phyloP scores from a whole-genome alignment of 2,888 invertebrate species.

The Polydrusus tereticollis region DNA sequence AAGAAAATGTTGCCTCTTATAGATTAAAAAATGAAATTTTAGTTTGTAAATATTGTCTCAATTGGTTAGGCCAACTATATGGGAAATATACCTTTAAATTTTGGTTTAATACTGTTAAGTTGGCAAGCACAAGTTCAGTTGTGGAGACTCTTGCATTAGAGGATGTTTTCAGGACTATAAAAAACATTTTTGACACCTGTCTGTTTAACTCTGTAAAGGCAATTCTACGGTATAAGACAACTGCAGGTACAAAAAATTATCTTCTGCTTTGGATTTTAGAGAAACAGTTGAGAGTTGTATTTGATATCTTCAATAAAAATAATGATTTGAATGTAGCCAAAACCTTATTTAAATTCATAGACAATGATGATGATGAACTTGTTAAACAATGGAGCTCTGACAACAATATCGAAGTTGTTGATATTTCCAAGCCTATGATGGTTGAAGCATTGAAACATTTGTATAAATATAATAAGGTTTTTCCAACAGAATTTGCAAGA shows the following conservation, averaged over 20 bases:
- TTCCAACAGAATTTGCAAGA: conserved; percentile 71
- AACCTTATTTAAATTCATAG: conserved; percentile 71
- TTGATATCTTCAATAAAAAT: conserved; percentile 56
- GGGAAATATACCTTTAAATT: conserved; percentile 68
- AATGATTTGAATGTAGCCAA: conserved; percentile 70
- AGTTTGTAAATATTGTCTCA: conserved; percentile 72
- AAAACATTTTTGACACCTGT: conserved; percentile 69
- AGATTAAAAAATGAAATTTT: conserved; percentile 69
- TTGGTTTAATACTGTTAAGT: conserved; percentile 72
- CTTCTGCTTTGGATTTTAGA: conserved; percentile 75
- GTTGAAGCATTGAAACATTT: conserved; percentile 70
- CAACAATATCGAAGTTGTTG: conserved; percentile 68
- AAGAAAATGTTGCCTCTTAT: conserved; percentile 65
- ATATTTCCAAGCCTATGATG: conserved; percentile 74
- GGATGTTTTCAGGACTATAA: conserved; percentile 72
- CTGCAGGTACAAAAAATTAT: conserved; percentile 68
- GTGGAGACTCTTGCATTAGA: conserved; percentile 60
- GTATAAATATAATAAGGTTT: conserved; percentile 70
- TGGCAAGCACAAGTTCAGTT: conserved; percentile 59
- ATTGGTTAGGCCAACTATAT: conserved; percentile 71
- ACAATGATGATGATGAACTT: conserved; percentile 66
- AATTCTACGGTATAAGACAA: conserved; percentile 69
- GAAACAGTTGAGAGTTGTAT: conserved; percentile 70
- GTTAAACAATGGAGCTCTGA: conserved; percentile 71
- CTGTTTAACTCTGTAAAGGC: conserved; percentile 72